Base-by-base conservation (phyloP, 2,113 vertebrate genomes). In the Spilogale gracilis region DNA sequence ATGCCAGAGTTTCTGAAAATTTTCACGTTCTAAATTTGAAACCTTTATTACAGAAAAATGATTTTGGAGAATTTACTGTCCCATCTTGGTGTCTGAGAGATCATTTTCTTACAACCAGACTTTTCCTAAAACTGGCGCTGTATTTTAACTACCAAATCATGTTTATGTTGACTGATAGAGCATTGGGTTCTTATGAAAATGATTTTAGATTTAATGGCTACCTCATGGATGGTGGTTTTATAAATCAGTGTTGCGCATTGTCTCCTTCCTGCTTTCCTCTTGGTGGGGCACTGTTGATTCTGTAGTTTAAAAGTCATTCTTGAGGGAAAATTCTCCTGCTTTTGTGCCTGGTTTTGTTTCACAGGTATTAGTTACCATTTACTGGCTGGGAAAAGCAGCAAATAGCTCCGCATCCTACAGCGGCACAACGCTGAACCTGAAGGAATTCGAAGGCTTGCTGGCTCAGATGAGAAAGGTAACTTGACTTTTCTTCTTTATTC, bases 391-490 rank as follows among this genome's bases (percentile, higher is more conserved):
- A 80, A 99, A 99, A 96, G 99, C 99, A 38, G 99, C 99, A 94
- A 99, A 99, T 97, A 98, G 99, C 99, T 99, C 99, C 87, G 98
- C 99, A 0, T 99, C 99, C 8, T 99, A 99, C 81, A 99, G 98
- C 61, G 99, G 99, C 97, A 99, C 99, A 38, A 99, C 99, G 0
- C 99, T 99, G 98, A 99, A 99, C 98, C 99, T 99, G 98, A 99
- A 99, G 96, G 99, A 99, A 98, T 99, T 99, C 86, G 99, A 99
- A 98, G 99, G 99, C 93, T 99, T 99, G 98, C 98, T 99, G 98
- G 99, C 99, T 98, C 99, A 99, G 98, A 99, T 99, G 99, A 99
- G 99, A 99, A 99, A 99, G 99, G 99, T 99, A 99, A 95, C 54
- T 89, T 89, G 9, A 43, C 38, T 93, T 80, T 94, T 58, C 88